Conservation (phyloP, 2,113 vertebrate species). For the Archilochus colubris region DNA sequence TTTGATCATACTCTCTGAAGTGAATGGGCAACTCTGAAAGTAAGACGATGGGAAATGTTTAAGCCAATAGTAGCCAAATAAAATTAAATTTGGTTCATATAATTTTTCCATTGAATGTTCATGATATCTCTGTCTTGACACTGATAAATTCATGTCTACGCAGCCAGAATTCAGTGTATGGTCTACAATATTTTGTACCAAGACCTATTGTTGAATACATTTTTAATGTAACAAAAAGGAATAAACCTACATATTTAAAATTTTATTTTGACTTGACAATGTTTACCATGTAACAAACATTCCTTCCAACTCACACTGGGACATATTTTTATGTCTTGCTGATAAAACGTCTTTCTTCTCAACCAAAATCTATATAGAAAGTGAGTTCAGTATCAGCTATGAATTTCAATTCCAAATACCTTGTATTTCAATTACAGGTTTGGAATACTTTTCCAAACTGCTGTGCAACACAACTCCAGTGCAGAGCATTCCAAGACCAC, state of each 20-base stretch:
- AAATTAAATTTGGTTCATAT: background rate
- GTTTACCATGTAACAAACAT: background rate
- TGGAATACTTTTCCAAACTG: background rate
- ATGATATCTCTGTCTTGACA: background rate
- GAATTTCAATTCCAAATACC: background rate
- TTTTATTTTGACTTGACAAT: background rate
- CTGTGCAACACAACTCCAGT: background rate
- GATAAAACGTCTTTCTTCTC: background rate
- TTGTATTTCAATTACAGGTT: background rate
- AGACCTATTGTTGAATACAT: background rate
- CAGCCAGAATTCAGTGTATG: background rate
- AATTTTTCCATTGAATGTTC: background rate
- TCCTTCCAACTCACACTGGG: background rate
- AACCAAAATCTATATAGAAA: background rate
- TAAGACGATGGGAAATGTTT: background rate
- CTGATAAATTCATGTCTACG: background rate
- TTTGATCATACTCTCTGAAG: background rate
- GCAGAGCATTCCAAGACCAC: background rate
- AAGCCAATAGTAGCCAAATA: background rate
- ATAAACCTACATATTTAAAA: background rate
- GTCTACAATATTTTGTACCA: background rate
- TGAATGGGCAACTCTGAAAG: background rate
- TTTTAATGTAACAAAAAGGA: background rate
- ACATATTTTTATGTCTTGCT: background rate
- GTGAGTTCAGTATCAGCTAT: background rate